Conservation (phyloP, 2,113 vertebrate species). For the Falco punctatus region DNA sequence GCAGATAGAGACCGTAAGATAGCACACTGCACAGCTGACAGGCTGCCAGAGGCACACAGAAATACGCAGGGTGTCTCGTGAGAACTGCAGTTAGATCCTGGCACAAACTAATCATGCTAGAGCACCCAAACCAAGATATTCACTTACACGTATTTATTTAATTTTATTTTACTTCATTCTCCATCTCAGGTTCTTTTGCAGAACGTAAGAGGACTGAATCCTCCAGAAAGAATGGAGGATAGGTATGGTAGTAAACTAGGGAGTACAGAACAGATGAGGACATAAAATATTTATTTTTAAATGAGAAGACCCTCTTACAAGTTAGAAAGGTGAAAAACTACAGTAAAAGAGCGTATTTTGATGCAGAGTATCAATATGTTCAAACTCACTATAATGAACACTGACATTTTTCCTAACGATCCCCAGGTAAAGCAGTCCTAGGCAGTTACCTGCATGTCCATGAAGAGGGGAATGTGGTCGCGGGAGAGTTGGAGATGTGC, state of each 20-base stretch:
- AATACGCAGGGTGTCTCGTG: background rate
- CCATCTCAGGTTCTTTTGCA: background rate
- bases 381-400: background rate
- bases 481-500: conserved; percentile 95
- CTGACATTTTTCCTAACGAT: background rate
- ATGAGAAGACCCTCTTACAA: background rate
- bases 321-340: background rate
- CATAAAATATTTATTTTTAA: background rate
- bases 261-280: background rate
- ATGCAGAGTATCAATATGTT: background rate
- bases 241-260: background rate
- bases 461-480: conserved; percentile 95
- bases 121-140: background rate
- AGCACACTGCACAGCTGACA: background rate
- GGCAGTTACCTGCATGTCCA: conserved; percentile 87
- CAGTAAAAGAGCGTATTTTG: background rate
- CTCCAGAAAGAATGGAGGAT: background rate
- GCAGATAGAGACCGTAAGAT: background rate
- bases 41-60: background rate
- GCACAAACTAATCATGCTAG: background rate
- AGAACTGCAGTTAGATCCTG: background rate
- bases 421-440: background rate
- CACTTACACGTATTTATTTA: background rate
- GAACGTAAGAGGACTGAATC: background rate
- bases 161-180: background rate